These are phyloP conservation scores for Anodontia alba DNA, from an alignment of 2,888 invertebrate genomes.

Conservation along the genomic window DNA sequence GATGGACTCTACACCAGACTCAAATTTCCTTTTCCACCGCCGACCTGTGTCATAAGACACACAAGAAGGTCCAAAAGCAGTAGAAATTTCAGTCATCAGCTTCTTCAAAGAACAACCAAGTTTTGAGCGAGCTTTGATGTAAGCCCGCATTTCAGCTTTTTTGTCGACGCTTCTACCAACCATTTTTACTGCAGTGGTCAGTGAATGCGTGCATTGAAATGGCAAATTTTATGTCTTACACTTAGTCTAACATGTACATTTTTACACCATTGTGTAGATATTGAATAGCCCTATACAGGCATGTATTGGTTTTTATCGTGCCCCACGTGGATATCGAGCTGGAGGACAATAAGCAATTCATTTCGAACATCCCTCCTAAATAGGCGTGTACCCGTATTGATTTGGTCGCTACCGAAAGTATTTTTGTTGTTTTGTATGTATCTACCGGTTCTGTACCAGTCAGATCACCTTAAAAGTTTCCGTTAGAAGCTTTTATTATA, in stretches of 20 bases:
- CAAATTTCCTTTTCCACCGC: neutral
- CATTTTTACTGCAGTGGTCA: neutral
- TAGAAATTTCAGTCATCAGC: neutral
- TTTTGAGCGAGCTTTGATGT: neutral
- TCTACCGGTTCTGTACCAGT: too few species aligned
- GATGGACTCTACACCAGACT: neutral
- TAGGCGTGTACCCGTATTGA: too few species aligned
- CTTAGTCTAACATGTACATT: neutral
- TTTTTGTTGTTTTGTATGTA: too few species aligned
- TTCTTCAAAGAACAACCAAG: neutral
- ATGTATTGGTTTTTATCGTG: conserved; percentile 3
- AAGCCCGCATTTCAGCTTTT: neutral
- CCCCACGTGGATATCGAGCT: conserved; percentile 14
- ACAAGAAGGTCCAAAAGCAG: neutral
- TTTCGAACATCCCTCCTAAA: conserved; percentile 2
- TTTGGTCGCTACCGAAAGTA: too few species aligned
- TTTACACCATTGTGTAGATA: neutral
- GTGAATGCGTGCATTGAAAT: neutral
- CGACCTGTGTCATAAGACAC: neutral
- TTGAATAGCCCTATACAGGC: neutral
- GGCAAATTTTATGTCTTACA: neutral
- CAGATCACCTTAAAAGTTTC: too few species aligned
- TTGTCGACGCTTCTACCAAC: conserved; percentile 5
- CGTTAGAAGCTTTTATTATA: too few species aligned
- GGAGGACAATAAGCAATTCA: conserved; percentile 21